Evolutionary conservation across 2,888 invertebrate species (phyloP), one percentile per base, ranked within the genome.

Genomic region (Myopa testacea): DNA sequence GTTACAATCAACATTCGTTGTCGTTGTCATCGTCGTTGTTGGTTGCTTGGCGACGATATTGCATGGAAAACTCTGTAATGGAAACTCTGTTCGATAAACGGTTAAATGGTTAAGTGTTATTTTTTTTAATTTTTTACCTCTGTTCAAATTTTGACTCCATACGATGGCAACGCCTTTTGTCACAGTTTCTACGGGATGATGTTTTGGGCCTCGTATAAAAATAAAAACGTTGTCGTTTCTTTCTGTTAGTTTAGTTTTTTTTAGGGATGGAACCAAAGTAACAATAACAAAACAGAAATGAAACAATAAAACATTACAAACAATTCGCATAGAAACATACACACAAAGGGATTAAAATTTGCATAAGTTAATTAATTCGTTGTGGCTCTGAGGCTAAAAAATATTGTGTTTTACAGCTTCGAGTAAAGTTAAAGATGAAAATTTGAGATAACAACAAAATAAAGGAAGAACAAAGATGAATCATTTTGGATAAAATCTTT

Each of bases 361-460:
- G 84, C 86, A 86, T 86, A 86, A 86, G 85, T 85, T 86, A 86
- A 86, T 86, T 86, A 85, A 86, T 86, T 86, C 84, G 86, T 82
- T 85, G 83, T 83, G 81, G 82, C 77, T 69, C 55, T 65, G 69
- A 38, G 65, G 65, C 73, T 40, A 58, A 34, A 45, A 68, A 37
- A 34, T 63, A 16, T 45, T 65, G 3, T 50, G n/a, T 45, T 45
- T 3, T 0, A 10, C 6, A 45, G 10, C 3, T 8, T 45, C 45
- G 45, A 45, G 45, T 45, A 45, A 6, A 45, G 45, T 45, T 45
- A 45, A 45, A 8, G 45, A 1, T 45, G 45, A 45, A 45, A 45
- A 45, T 45, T 45, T 45, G 7, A 10, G 45, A 45, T 10, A 45
- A 45, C 45, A 45, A 45, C 45, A 45, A 45, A 45, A 3, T 1